These are phyloP conservation scores for Vireo altiloquus DNA, from an alignment of 2,113 vertebrate genomes.

Conservation along the genomic window DNA sequence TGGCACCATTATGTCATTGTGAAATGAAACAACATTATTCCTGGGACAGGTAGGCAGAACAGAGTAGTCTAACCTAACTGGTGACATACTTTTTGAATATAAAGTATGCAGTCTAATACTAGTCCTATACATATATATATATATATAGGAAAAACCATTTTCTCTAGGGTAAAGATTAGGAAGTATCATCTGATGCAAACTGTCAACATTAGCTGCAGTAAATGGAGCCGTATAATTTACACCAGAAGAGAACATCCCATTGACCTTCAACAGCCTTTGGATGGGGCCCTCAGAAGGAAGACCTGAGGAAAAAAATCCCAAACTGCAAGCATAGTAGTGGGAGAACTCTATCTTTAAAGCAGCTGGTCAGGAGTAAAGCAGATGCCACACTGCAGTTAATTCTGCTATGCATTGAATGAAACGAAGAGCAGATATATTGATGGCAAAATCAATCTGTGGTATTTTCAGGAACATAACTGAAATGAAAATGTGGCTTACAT, in stretches of 20 bases:
- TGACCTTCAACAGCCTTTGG: neutral
- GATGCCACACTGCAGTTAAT: neutral
- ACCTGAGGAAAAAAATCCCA: neutral
- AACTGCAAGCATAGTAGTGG: neutral
- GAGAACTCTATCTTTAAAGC: neutral
- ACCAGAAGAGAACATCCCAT: neutral
- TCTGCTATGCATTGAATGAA: neutral
- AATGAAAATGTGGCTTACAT: neutral
- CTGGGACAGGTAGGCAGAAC: neutral
- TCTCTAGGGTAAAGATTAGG: neutral
- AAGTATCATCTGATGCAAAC: neutral
- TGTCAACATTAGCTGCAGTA: neutral
- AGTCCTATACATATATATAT: neutral
- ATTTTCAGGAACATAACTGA: neutral
- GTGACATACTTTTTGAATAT: neutral
- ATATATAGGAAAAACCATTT: neutral
- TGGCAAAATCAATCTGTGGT: neutral
- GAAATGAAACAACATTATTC: neutral
- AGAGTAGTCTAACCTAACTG: neutral
- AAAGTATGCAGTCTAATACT: neutral
- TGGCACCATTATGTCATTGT: constrained; percentile 44
- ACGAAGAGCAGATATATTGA: neutral
- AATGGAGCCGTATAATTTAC: neutral
- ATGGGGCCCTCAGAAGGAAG: neutral
- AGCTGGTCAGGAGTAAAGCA: neutral